Conservation (phyloP, 2,797 vertebrate genomes). For the Paratrypauchen microcephalus region DNA sequence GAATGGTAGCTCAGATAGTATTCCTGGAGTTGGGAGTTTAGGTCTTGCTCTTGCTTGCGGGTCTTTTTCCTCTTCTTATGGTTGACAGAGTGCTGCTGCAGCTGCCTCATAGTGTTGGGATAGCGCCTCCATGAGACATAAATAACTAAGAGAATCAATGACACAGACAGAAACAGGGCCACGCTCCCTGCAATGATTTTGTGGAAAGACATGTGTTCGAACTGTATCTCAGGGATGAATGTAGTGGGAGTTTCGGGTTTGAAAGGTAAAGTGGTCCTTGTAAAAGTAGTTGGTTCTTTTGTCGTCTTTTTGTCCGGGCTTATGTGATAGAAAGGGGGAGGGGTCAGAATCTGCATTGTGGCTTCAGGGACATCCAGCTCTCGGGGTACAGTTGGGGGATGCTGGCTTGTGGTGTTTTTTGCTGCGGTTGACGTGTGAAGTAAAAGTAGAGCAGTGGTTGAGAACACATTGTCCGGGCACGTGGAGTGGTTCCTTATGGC, state of each 20-base stretch:
- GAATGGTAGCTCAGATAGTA: conserved; percentile 98
- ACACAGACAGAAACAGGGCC: conserved; percentile 92
- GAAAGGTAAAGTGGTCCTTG: conserved; percentile 55
- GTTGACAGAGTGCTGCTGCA: conserved; percentile 92
- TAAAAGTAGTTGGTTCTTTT: conserved; percentile 24
- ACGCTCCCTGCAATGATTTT: conserved; percentile 96
- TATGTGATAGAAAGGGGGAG: conserved; percentile 70
- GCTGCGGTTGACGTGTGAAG: conserved; percentile 46
- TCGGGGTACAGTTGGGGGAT: conserved; percentile 64
- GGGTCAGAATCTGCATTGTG: conserved; percentile 72
- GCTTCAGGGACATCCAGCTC: conserved; percentile 72
- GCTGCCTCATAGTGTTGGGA: conserved; percentile 92
- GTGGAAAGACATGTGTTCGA: conserved; percentile 94
- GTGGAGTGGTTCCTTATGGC: conserved; percentile 87
- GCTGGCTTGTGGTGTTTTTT: conserved; percentile 66
- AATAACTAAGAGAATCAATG: conserved; percentile 95
- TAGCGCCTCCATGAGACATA: conserved; percentile 96
- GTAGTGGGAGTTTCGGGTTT: conserved; percentile 38
- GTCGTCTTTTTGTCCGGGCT: conserved; percentile 58
- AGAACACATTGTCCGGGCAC: conserved; percentile 78
- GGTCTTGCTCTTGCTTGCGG: conserved; percentile 85
- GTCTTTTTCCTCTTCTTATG: conserved; percentile 93
- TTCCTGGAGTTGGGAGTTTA: conserved; percentile 95
- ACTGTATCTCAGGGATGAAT: conserved; percentile 82
- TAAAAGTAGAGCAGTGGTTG: conserved; percentile 56